Base-by-base conservation (phyloP, 2,113 vertebrate genomes). In the Epinephelus moara region DNA sequence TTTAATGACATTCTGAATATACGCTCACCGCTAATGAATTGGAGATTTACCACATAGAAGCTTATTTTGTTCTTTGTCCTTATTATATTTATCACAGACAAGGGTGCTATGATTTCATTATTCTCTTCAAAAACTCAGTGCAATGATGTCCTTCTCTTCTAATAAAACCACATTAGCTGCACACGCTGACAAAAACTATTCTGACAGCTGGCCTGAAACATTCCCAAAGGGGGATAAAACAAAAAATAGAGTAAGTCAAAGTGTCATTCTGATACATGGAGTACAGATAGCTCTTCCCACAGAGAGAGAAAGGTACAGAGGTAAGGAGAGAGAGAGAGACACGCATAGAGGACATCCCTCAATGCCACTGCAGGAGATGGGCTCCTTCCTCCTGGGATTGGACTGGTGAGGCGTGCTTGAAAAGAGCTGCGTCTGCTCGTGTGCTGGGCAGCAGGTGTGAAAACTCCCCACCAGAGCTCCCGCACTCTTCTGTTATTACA, bases 371-470 rank as follows among this genome's bases (percentile, higher is more conserved):
- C 86, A 91, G 91, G 87, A 94, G 91, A 92, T 85, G 88, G 89
- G 77, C 87, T 90, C 42, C 77, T 88, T 92, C 88, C 93, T 94
- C 92, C 80, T 82, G 93, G 93, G 94, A 94, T 50, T 56, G 70
- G 70, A 30, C 71, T 77, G 75, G 83, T 79, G 47, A 91, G 85
- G 84, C 73, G 62, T 83, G 82, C 88, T 86, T 92, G 90, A 92
- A 91, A 94, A 92, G 94, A 93, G 85, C 91, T 80, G 89, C 76
- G 88, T 92, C 86, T 92, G 91, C 87, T 83, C 49, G 50, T 42
- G 85, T 78, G 57, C 85, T 70, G 80, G 91, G 93, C 89, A 94
- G 94, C 94, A 95, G 94, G 95, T 96, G 95, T 95, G 93, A 94
- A 91, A 93, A 91, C 92, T 93, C 86, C 86, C 81, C 87, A 64